phyloP scores from a whole-genome alignment of 2,113 vertebrate species.

The Bombycilla garrulus region DNA sequence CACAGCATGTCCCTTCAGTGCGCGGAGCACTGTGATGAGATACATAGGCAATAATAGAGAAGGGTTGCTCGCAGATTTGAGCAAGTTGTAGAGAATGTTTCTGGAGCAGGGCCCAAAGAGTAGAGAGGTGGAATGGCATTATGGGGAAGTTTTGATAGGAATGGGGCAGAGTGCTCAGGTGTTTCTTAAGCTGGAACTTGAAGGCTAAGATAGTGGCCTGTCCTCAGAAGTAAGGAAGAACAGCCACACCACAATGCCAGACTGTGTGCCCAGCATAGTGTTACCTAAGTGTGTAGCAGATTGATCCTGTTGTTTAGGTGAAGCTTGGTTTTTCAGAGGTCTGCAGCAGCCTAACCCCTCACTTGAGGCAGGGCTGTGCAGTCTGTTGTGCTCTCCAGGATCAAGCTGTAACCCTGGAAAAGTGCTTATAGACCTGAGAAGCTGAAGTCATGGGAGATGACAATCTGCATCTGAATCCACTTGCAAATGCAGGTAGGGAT shows the following conservation, averaged over 20 bases:
- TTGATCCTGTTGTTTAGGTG: neutral
- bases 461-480: neutral
- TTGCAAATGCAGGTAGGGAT: neutral
- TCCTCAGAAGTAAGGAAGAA: neutral
- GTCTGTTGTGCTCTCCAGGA: neutral
- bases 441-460: neutral
- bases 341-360: neutral
- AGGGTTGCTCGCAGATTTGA: neutral
- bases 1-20: neutral
- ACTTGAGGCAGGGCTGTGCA: neutral
- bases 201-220: neutral
- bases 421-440: neutral
- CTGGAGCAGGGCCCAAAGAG: neutral
- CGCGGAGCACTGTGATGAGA: neutral
- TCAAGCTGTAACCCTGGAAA: neutral
- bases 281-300: neutral
- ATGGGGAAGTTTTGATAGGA: neutral
- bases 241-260: neutral
- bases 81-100: neutral
- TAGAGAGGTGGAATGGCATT: rapidly evolving
- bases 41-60: neutral
- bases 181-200: neutral
- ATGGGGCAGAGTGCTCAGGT: neutral
- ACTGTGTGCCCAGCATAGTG: neutral
- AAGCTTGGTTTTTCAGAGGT: neutral